Evolutionary conservation across 2,888 invertebrate species (phyloP).

Genomic region (Coenonympha arcania): DNA sequence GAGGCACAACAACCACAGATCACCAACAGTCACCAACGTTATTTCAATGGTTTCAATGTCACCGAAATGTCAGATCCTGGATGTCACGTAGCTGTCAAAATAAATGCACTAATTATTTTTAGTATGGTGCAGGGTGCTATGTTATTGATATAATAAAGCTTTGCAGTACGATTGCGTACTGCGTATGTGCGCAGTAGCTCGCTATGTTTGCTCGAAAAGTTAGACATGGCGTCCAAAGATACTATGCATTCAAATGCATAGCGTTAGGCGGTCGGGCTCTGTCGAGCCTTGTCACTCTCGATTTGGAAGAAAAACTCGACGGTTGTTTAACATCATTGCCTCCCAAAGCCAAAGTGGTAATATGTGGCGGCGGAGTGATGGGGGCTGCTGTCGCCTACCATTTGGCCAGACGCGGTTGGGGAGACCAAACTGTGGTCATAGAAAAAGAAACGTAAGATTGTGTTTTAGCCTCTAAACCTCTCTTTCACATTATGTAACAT

Average conservation of each 20-base stretch:
- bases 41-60: too few species aligned
- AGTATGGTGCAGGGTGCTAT: too few species aligned
- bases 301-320: constrained; percentile 50
- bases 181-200: constrained; percentile 33
- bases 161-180: constrained; percentile 29
- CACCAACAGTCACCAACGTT: too few species aligned
- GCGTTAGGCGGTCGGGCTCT: constrained; percentile 34
- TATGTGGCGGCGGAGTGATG: constrained; percentile 94
- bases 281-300: constrained; percentile 47
- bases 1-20: too few species aligned
- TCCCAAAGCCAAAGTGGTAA: constrained; percentile 80
- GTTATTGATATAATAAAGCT: constrained; percentile 30
- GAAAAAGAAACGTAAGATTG: constrained; percentile 85
- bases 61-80: constrained; percentile 17
- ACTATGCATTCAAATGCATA: constrained; percentile 29
- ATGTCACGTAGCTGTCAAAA: too few species aligned
- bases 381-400: constrained; percentile 95
- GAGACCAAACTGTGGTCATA: constrained; percentile 83
- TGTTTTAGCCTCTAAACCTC: neutral
- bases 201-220: constrained; percentile 40
- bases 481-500: constrained; percentile 19
- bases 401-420: constrained; percentile 87
- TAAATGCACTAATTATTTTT: constrained; percentile 32
- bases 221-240: constrained; percentile 30
- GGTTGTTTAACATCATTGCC: constrained; percentile 52